These are phyloP conservation scores for Paramisgurnus dabryanus DNA, from an alignment of 2,113 vertebrate genomes.

Conservation along the genomic window DNA sequence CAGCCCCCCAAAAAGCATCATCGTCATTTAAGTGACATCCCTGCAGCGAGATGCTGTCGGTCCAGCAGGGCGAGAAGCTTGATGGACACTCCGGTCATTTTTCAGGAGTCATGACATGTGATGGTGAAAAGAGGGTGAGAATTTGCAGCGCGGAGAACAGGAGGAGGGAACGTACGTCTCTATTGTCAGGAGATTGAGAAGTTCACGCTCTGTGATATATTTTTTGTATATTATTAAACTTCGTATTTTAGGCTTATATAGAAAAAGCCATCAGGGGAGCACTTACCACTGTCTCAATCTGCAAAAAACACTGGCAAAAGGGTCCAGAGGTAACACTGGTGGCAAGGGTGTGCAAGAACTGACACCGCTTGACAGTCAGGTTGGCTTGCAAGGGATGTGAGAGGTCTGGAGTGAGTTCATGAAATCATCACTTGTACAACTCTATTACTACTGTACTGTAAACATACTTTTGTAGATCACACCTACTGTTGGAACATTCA, in stretches of 20 bases:
- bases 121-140: constrained; percentile 33
- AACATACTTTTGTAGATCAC: no score
- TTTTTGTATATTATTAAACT: not conserved
- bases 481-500: no score
- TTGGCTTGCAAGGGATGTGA: no score
- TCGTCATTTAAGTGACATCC: constrained; percentile 42
- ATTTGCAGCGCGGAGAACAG: constrained; percentile 25
- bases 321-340: no score
- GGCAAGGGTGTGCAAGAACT: no score
- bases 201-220: not conserved
- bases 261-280: not conserved
- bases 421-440: no score
- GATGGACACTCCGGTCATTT: not conserved
- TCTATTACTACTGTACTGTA: no score
- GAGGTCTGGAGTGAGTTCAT: no score
- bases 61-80: not conserved
- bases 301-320: no score
- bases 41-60: not conserved
- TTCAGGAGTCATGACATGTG: constrained; percentile 28
- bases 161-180: not conserved
- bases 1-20: not conserved
- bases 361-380: no score
- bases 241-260: not conserved
- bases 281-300: not conserved
- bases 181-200: constrained; percentile 5